Percentiles rank a stretch among this genome's conserved stretches.
Conservation (phyloP, 1,140 invertebrate species). For the Oncopeltus fasciatus region DNA sequence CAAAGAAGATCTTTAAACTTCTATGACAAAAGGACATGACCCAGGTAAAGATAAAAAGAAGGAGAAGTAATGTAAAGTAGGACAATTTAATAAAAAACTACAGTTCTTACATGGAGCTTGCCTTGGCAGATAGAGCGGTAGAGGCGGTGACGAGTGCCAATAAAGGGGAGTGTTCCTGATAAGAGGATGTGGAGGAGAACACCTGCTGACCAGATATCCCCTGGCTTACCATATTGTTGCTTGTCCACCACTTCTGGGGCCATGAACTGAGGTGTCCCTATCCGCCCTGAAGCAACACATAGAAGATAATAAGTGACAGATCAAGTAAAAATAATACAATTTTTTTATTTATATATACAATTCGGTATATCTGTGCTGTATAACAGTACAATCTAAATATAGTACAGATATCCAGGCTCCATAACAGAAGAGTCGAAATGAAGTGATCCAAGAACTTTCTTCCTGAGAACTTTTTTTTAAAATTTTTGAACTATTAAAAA, state of each 20-base stretch:
- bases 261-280: conserved; percentile 94
- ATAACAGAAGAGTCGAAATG: no score
- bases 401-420: no score
- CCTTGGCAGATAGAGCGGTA: conserved; percentile 80
- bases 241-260: conserved; percentile 87
- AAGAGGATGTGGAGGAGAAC: conserved; percentile 86
- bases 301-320: no score
- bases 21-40: not conserved
- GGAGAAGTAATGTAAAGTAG: not conserved
- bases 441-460: no score
- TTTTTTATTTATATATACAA: no score
- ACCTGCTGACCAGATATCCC: conserved; percentile 92
- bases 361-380: no score
- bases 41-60: not conserved
- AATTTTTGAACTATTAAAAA: no score
- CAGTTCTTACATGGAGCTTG: conserved; percentile 56
- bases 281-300: conserved; percentile 51
- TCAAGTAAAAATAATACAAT: no score
- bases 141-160: conserved; percentile 79
- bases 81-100: not conserved
- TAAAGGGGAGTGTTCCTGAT: conserved; percentile 84
- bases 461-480: no score
- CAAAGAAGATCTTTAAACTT: not conserved
- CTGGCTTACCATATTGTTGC: conserved; percentile 86
- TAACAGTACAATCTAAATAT: no score